Percentiles rank a stretch among this genome's conserved stretches.
Conservation (phyloP, 2,888 invertebrate species). For the Galerucella calmariensis region DNA sequence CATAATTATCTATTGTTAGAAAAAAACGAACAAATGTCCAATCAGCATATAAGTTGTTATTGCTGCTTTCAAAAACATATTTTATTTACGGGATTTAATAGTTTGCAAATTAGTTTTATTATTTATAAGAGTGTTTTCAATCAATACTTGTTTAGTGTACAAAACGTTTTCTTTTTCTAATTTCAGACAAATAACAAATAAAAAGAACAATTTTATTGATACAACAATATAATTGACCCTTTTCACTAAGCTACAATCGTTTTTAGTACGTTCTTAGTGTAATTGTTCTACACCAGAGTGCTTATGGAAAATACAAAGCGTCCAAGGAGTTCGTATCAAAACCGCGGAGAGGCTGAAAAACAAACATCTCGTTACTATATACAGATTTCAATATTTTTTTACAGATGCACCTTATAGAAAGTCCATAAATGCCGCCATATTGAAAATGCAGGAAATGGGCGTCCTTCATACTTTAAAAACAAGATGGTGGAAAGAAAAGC, state of each 20-base stretch:
- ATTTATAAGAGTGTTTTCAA: not conserved
- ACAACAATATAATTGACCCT: not conserved
- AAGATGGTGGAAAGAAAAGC: conserved; percentile 89
- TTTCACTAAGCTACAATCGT: too few species aligned
- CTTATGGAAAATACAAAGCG: too few species aligned
- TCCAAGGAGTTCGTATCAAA: too few species aligned
- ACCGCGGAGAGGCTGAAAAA: too few species aligned
- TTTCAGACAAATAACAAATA: not conserved
- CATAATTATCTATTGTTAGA: conserved; percentile 13
- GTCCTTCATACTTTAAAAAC: conserved; percentile 83
- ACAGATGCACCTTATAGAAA: conserved; percentile 82
- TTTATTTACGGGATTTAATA: not conserved
- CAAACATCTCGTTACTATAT: too few species aligned
- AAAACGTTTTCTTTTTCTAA: not conserved
- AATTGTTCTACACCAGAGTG: too few species aligned
- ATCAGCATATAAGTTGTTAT: not conserved
- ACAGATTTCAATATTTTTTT: not conserved
- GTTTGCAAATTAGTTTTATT: conserved; percentile 7
- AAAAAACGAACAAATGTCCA: not conserved
- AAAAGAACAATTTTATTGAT: not conserved
- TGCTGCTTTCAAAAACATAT: not conserved
- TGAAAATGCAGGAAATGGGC: conserved; percentile 91
- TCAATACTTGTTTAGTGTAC: not conserved
- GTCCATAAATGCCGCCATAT: conserved; percentile 85
- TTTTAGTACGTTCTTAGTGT: too few species aligned